A percentile compares a stretch with the other conserved stretches of the same genome.
phyloP scores from a whole-genome alignment of 2,888 invertebrate genomes.

The Coelopa pilipes region DNA sequence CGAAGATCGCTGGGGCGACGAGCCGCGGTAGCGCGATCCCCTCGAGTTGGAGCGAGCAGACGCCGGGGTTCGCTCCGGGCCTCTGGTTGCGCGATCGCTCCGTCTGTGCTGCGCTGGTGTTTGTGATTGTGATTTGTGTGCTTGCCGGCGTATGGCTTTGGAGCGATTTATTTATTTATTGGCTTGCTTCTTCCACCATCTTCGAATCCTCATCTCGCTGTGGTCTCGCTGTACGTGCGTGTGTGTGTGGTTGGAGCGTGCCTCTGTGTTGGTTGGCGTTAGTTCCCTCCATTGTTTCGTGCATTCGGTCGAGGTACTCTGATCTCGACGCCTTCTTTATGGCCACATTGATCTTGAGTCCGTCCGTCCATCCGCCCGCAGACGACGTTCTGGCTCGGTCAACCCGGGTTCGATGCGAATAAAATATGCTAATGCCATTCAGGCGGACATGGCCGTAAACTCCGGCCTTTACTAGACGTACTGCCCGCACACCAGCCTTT shows the following conservation, averaged over 20 bases:
- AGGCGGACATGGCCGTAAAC: conserved; percentile 45
- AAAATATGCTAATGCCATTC: conserved; percentile 45
- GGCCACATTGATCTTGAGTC: conserved; percentile 44
- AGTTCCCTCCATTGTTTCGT: conserved; percentile 46
- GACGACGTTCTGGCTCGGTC: conserved; percentile 5
- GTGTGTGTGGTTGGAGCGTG: too few species aligned
- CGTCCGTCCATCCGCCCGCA: conserved; percentile 17
- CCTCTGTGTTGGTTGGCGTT: background rate
- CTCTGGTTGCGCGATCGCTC: conserved; percentile 8
- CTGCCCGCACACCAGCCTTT: too few species aligned
- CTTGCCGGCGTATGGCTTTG: conserved; percentile 5
- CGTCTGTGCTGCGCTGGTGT: background rate
- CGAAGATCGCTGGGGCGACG: too few species aligned
- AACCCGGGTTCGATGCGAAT: conserved; percentile 31
- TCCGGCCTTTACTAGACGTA: conserved; percentile 26
- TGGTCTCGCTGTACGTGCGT: background rate
- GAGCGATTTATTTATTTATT: conserved; percentile 31
- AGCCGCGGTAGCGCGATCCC: background rate
- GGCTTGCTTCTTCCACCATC: conserved; percentile 32
- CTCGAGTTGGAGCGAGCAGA: conserved; percentile 22
- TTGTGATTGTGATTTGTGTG: too few species aligned
- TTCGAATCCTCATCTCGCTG: conserved; percentile 33
- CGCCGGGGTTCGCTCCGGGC: background rate
- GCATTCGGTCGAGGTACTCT: background rate
- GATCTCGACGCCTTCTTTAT: conserved; percentile 33